Percentiles rank a stretch among this genome's conserved stretches.
Evolutionary conservation across 2,797 vertebrate genomes (phyloP).

Genomic region (Uromys caudimaculatus): DNA sequence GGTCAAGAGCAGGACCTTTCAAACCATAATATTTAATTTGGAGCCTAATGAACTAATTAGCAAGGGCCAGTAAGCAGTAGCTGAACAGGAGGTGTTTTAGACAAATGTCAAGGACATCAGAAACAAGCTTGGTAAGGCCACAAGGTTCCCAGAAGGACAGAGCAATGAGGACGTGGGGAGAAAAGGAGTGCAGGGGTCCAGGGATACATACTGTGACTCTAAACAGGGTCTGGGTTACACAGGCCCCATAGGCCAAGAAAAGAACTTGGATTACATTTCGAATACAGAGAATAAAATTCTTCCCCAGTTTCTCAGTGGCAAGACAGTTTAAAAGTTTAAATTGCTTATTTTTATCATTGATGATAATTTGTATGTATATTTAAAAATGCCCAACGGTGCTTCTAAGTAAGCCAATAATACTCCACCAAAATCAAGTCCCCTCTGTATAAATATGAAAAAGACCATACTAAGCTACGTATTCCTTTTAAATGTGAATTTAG

Average conservation of each 20-base stretch:
- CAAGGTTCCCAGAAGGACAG: not conserved
- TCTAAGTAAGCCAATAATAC: not conserved
- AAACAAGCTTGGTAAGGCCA: not conserved
- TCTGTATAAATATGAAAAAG: not conserved
- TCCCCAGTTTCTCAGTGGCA: not conserved
- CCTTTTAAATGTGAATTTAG: not conserved
- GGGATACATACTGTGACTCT: not conserved
- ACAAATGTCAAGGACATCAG: not conserved
- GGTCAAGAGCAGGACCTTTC: not conserved
- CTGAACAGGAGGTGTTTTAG: not conserved
- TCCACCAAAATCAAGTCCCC: not conserved
- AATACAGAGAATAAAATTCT: conserved; percentile 14
- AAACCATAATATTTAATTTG: conserved; percentile 53
- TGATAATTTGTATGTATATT: not conserved
- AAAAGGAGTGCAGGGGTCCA: not conserved
- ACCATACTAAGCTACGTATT: not conserved
- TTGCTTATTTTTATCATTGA: not conserved
- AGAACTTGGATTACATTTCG: not conserved
- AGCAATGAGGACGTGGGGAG: not conserved
- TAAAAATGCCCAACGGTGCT: not conserved
- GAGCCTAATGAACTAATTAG: conserved; percentile 3
- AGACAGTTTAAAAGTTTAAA: not conserved
- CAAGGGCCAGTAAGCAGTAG: not conserved
- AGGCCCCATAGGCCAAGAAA: not conserved
- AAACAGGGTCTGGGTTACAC: not conserved